A percentile compares a stretch with the other conserved stretches of the same genome.
These are phyloP conservation scores for Ctenodactylus gundi DNA, from an alignment of 2,113 vertebrate species.

Conservation along the genomic window DNA sequence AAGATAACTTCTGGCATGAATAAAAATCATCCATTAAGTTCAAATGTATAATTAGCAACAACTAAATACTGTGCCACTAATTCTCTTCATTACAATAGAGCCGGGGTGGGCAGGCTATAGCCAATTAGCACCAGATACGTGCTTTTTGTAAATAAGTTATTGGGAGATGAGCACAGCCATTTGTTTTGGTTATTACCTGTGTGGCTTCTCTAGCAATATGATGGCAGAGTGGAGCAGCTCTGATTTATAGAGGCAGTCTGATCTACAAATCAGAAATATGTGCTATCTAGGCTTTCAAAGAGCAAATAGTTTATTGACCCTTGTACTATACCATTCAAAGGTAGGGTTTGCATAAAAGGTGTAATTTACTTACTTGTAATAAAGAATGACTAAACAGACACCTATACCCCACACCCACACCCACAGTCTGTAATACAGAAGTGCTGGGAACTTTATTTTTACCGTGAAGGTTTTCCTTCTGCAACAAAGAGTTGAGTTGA, in stretches of 20 bases:
- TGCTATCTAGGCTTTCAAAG: background rate
- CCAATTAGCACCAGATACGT: background rate
- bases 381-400: background rate
- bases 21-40: constrained; percentile 37
- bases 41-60: constrained; percentile 46
- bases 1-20: background rate
- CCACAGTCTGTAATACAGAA: background rate
- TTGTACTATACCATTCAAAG: background rate
- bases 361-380: background rate
- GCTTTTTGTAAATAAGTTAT: constrained; percentile 16
- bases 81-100: background rate
- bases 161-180: background rate
- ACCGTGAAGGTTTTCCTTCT: constrained; percentile 92
- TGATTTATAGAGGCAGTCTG: background rate
- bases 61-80: background rate
- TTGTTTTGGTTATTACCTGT: background rate
- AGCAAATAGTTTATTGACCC: background rate
- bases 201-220: background rate
- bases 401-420: background rate
- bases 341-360: background rate
- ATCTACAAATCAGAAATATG: background rate
- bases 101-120: background rate
- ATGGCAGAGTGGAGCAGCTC: background rate
- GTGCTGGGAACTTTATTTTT: constrained; percentile 9
- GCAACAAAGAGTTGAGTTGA: constrained; percentile 86